These are phyloP conservation scores for Apus apus DNA, from an alignment of 2,113 vertebrate genomes.

Conservation along the genomic window DNA sequence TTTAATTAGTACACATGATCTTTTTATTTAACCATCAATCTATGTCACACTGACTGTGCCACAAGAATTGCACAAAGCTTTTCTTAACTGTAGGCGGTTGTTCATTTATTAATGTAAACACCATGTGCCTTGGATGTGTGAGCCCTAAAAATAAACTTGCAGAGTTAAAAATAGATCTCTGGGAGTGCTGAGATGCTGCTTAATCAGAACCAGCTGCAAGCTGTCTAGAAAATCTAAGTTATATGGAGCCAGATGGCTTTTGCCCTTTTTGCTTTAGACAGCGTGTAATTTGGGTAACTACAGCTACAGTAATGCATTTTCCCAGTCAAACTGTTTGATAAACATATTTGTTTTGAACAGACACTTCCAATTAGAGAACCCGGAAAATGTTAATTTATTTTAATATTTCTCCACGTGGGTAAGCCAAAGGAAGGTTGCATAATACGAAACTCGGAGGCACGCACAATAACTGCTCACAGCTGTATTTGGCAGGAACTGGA, in stretches of 20 bases:
- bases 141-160: constrained; percentile 79
- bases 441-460: constrained; percentile 7
- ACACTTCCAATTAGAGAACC: constrained; percentile 77
- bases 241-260: constrained; percentile 84
- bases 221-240: constrained; percentile 84
- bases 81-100: constrained; percentile 70
- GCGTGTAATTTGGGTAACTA: constrained; percentile 80
- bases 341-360: constrained; percentile 80
- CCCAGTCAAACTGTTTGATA: constrained; percentile 83
- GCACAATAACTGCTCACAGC: constrained; percentile 4
- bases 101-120: constrained; percentile 82
- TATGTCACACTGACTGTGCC: not conserved
- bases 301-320: constrained; percentile 79
- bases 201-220: constrained; percentile 87
- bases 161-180: constrained; percentile 80
- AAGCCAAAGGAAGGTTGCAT: constrained; percentile 48
- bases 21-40: constrained; percentile 18
- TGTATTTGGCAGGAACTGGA: not conserved
- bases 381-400: constrained; percentile 81
- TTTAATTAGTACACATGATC: not conserved
- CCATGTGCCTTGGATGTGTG: constrained; percentile 77
- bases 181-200: constrained; percentile 78
- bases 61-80: constrained; percentile 66
- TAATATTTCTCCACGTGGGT: constrained; percentile 67
- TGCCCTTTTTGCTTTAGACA: constrained; percentile 84